Conservation (phyloP, 2,888 invertebrate genomes). For the Aleiodes testaceus region DNA sequence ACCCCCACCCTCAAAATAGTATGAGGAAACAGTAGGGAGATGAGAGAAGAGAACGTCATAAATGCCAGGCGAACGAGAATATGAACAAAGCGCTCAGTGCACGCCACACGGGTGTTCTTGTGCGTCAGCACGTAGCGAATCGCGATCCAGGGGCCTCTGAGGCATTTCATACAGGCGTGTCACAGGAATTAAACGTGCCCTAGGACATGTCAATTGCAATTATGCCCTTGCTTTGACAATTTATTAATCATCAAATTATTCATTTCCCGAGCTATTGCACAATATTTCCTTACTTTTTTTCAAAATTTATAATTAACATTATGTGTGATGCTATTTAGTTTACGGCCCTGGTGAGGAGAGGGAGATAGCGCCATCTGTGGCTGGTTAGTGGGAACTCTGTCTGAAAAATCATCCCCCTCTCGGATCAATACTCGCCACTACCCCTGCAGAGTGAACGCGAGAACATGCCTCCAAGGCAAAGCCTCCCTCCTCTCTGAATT, state of each 20-base stretch:
- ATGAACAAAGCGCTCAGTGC: slow-evolving; percentile 32
- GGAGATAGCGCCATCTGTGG: slow-evolving; percentile 64
- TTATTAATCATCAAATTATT: background rate
- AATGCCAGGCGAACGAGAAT: slow-evolving; percentile 34
- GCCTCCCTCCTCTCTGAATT: slow-evolving; percentile 19
- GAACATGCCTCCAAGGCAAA: slow-evolving; percentile 48
- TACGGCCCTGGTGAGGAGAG: slow-evolving; percentile 41
- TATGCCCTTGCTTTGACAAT: too few relatives aligned
- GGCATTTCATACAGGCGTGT: slow-evolving; percentile 38
- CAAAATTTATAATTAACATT: slow-evolving; percentile 1
- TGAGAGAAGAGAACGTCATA: slow-evolving; percentile 29
- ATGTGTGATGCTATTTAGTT: slow-evolving; percentile 32
- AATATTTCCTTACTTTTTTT: too few relatives aligned
- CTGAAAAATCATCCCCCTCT: slow-evolving; percentile 66
- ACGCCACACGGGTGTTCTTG: slow-evolving; percentile 20
- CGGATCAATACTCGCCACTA: slow-evolving; percentile 65
- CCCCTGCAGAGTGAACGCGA: slow-evolving; percentile 53
- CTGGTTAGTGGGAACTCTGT: slow-evolving; percentile 60
- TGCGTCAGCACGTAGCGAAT: slow-evolving; percentile 35
- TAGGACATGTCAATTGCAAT: slow-evolving; percentile 12
- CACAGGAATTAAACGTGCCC: slow-evolving; percentile 33
- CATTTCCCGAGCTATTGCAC: background rate
- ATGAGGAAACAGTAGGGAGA: background rate
- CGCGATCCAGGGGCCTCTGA: slow-evolving; percentile 28
- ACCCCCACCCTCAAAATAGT: background rate